Evolutionary conservation across 2,888 invertebrate genomes (phyloP), one percentile per base, ranked within the genome.

Genomic region (Hoplodrina blanda): DNA sequence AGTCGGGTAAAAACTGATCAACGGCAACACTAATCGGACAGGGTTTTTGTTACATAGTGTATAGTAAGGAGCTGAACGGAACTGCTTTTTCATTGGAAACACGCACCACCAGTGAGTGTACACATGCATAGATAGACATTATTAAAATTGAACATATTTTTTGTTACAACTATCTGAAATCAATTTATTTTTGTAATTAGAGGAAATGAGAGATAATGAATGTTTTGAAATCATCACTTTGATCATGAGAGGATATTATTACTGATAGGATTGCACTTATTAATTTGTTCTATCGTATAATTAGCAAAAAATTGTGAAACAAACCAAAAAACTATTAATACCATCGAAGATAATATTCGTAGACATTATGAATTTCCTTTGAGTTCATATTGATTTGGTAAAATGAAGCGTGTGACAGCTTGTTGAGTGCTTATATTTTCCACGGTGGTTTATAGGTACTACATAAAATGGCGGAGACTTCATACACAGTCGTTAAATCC

Each of bases 181-280:
- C 80, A 84, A 84, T 84, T 84, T 85, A 71, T 65, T 60, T 73
- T 72, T 72, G 69, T 83, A 81, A 85, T 78, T 81, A 85, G 72
- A 81, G 80, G 77, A 83, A 83, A 85, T 85, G 64, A 78, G 77
- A 60, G 46, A 67, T 78, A 77, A 78, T 81, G 49, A 64, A 66
- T 67, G 55, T 64, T 63, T 55, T 70, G n/a, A 49, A 55, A 56
- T 56, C n/a, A 53, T 64, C 56, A 61, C 10, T 60, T 52, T 20
- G 10, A 49, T 64, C 66, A 33, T 50, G 15, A 1, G 54, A 61
- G 66, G 33, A 57, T 46, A 10, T 46, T 46, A 46, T 17, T 46
- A 46, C 46, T 17, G 46, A 46, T 55, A 11, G 10, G 44, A 65
- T 64, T 61, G 13, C 46, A 69, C 50, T 61, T 63, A 56, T 54